Base-by-base conservation (phyloP, 92 coral and sea anemone species). In the Zoanthus solanderi region DNA sequence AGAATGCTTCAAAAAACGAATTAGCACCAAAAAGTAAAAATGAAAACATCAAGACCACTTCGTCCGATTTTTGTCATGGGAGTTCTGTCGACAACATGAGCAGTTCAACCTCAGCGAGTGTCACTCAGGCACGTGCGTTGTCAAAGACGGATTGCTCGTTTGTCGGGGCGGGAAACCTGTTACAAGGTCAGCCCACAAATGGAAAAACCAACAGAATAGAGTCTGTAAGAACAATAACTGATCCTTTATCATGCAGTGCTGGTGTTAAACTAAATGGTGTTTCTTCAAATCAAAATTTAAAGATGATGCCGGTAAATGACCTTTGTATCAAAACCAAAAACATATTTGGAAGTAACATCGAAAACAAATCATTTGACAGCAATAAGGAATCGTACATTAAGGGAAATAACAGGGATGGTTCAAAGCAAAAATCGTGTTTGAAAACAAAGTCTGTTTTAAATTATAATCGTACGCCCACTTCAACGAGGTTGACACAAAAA, bases 101-200 rank as follows among this genome's bases (percentile, higher is more conserved):
- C 71, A 50, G 50, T 29, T 65, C 46, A 65, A 66, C 46, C 47
- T 66, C 85, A 12, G 11, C 75, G n/a, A 81, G 85, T 28, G 57
- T n/a, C 17, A 47, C 47, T 12, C 11, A 66, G 56, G 56, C 85
- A 81, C 85, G 85, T 81, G 85, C 85, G 58, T 23, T 30, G 60
- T 44, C 85, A 47, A 47, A 66, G 2, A 42, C 75, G 9, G 84
- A 79, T 81, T 69, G 85, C 53, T 81, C 85, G 85, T 81, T 65
- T 69, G 76, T 69, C 28, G 76, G 85, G 85, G 85, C 85, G 85
- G 85, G 85, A 65, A 81, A 81, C 75, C 28, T 66, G 75, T 67
- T 81, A 66, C 75, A 45, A 18, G 74, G 73, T 48, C 85, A 67
- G 29, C 85, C 85, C 84, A 46, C 84, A 37, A 63, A 63, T 79